These are phyloP conservation scores for Troglohyphantes excavatus DNA, from an alignment of 2,888 invertebrate genomes.

Conservation along the genomic window DNA sequence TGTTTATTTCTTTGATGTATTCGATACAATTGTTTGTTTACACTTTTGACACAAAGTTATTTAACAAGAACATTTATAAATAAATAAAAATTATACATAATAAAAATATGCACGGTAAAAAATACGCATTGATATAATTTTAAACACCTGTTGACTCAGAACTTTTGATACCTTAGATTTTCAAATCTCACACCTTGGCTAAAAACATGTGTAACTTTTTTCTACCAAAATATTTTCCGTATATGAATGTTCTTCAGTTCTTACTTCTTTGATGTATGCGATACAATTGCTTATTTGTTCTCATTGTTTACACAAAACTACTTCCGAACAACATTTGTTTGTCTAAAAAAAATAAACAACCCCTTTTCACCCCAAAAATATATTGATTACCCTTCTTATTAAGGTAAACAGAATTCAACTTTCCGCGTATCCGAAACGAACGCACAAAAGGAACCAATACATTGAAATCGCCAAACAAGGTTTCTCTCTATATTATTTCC, in stretches of 20 bases:
- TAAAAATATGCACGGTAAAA: too few species aligned
- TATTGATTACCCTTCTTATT: constrained; percentile 54
- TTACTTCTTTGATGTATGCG: too few species aligned
- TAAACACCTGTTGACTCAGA: too few species aligned
- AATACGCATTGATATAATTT: too few species aligned
- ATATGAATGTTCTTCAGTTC: too few species aligned
- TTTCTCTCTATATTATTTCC: constrained; percentile 21
- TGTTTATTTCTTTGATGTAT: too few species aligned
- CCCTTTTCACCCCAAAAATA: constrained; percentile 8
- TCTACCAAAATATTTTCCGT: too few species aligned
- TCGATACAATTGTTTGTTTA: not conserved
- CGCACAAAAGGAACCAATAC: constrained; percentile 11
- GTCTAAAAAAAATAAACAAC: not conserved
- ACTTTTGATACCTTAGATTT: too few species aligned
- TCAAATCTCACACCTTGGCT: too few species aligned
- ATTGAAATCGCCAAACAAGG: not conserved
- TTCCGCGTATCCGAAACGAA: not conserved
- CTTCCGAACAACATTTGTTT: not conserved
- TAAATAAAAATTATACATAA: too few species aligned
- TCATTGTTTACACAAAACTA: not conserved
- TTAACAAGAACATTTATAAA: not conserved
- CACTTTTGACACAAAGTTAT: not conserved
- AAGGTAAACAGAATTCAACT: constrained; percentile 49
- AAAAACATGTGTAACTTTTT: too few species aligned
- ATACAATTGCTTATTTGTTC: not conserved